phyloP scores from a whole-genome alignment of 2,797 vertebrate species.

The Nannoperca australis region DNA sequence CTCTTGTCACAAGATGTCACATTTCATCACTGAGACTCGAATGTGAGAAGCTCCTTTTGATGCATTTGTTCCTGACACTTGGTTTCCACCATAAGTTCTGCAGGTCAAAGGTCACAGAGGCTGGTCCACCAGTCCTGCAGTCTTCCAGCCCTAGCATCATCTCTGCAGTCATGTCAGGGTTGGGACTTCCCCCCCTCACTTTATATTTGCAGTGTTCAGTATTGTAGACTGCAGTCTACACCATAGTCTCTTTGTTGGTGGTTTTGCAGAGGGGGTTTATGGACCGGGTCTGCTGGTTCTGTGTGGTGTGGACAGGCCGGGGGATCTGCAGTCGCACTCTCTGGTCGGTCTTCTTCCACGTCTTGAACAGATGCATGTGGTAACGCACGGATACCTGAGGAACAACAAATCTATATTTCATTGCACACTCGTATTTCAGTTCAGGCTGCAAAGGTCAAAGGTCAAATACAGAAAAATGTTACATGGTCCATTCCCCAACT shows the following conservation, averaged over 20 bases:
- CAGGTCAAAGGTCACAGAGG: background rate
- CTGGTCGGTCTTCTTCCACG: constrained; percentile 76
- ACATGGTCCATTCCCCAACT: background rate
- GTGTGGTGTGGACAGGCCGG: background rate
- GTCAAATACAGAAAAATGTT: background rate
- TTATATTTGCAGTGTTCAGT: background rate
- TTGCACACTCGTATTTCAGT: background rate
- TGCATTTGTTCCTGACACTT: background rate
- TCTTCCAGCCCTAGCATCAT: background rate
- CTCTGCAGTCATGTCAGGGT: background rate
- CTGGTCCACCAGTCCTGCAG: background rate
- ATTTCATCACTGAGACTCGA: background rate
- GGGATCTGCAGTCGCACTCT: constrained; percentile 75
- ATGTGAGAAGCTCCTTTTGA: background rate
- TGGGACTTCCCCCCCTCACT: background rate
- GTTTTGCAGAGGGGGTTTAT: constrained; percentile 55
- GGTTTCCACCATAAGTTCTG: background rate
- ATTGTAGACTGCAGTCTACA: constrained; percentile 46
- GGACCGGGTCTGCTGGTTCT: constrained; percentile 32
- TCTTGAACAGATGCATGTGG: constrained; percentile 76
- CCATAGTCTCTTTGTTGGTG: constrained; percentile 75
- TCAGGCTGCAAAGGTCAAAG: background rate
- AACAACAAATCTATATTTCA: background rate
- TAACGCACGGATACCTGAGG: constrained; percentile 80
- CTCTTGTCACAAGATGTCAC: background rate